Percentiles rank a stretch among this genome's conserved stretches.
These are phyloP conservation scores for Macaca mulatta DNA, from an alignment of 2,113 vertebrate genomes.

Conservation along the genomic window DNA sequence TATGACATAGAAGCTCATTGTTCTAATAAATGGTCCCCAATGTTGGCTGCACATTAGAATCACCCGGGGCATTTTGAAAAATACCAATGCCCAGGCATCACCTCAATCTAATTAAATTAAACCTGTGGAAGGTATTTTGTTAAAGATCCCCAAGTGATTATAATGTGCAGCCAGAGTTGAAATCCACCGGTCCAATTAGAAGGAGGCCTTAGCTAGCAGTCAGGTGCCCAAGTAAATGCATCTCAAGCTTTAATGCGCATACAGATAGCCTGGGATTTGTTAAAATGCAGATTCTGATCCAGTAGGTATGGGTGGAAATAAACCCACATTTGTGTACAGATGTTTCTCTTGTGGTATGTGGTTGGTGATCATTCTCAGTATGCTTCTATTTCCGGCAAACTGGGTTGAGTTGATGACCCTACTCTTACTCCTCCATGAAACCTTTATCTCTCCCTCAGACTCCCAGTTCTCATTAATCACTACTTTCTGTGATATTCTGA, in stretches of 20 bases:
- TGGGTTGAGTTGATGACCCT: neutral
- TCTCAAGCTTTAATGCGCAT: neutral
- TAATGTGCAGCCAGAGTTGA: neutral
- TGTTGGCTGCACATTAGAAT: neutral
- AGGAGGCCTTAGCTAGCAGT: neutral
- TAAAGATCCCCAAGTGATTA: neutral
- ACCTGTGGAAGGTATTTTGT: neutral
- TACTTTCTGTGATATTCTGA: neutral
- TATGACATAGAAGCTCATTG: slow-evolving; percentile 46
- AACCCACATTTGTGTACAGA: neutral
- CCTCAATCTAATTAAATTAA: slow-evolving; percentile 33
- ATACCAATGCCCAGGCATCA: neutral
- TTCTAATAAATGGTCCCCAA: slow-evolving; percentile 6
- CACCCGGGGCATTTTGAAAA: neutral
- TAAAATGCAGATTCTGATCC: neutral
- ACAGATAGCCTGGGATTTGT: neutral
- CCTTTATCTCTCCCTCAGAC: neutral
- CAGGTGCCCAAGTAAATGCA: neutral
- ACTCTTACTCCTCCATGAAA: neutral
- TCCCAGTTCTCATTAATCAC: neutral
- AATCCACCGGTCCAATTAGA: neutral
- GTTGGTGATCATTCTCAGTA: neutral
- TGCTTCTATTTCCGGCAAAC: neutral
- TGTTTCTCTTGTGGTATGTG: neutral
- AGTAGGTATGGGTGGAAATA: neutral